A percentile compares a stretch with the other conserved stretches of the same genome.
Conservation (phyloP, 37 sponge, comb jelly and placozoan species). For the Halichondria panicea region DNA sequence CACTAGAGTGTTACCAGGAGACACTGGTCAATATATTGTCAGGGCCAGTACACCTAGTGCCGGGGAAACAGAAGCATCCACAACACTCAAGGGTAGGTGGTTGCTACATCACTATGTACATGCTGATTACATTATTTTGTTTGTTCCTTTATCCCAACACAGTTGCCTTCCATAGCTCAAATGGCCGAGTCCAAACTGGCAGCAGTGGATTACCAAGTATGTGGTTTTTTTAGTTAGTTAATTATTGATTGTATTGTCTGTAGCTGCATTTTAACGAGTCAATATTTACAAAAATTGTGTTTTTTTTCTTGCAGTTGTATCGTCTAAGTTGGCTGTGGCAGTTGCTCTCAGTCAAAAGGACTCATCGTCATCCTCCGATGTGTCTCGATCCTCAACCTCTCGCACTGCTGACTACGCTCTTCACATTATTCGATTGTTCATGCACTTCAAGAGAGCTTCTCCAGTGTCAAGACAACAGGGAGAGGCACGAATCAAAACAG, state of each 20-base stretch:
- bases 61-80: background rate
- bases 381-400: background rate
- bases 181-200: background rate
- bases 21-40: slow-evolving; percentile 32
- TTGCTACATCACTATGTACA: background rate
- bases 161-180: background rate
- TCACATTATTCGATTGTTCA: slow-evolving; percentile 3
- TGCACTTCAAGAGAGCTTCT: slow-evolving; percentile 2
- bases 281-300: no score
- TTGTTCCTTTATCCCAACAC: background rate
- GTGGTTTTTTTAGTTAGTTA: no score
- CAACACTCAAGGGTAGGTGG: slow-evolving; percentile 24
- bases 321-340: slow-evolving; percentile 19
- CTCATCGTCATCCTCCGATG: background rate
- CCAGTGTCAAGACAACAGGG: slow-evolving; percentile 3
- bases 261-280: no score
- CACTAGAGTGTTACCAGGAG: slow-evolving; percentile 19
- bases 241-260: background rate
- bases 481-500: slow-evolving; percentile 5
- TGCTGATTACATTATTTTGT: background rate
- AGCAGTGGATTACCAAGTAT: slow-evolving; percentile 4
- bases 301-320: background rate
- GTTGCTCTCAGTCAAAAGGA: slow-evolving; percentile 1
- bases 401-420: background rate
- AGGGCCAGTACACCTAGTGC: background rate